phyloP scores from a whole-genome alignment of 1,140 invertebrate species.

The Campoletis sonorensis region DNA sequence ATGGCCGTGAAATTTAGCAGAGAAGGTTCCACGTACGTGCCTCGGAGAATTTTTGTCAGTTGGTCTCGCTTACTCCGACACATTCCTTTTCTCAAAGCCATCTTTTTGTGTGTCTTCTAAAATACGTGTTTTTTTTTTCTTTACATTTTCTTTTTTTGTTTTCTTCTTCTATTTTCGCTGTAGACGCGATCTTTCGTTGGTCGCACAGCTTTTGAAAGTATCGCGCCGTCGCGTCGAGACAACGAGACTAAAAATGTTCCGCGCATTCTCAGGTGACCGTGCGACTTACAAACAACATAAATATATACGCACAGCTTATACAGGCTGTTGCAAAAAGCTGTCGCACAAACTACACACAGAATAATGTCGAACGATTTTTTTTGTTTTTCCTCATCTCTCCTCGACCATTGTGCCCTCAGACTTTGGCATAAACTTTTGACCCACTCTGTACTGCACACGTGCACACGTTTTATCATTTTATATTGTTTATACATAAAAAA shows the following conservation, averaged over 20 bases:
- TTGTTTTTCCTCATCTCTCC: too few species aligned
- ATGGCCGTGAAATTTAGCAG: constrained; percentile 37
- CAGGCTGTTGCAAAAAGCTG: too few species aligned
- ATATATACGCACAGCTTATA: background rate
- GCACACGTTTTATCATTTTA: too few species aligned
- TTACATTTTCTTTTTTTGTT: background rate
- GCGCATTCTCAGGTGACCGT: constrained; percentile 61
- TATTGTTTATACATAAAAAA: too few species aligned
- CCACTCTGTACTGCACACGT: too few species aligned
- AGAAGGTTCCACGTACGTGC: background rate
- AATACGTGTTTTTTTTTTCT: background rate
- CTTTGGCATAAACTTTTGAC: too few species aligned
- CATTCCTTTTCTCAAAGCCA: background rate
- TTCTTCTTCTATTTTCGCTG: background rate
- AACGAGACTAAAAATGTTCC: constrained; percentile 26
- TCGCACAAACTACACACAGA: too few species aligned
- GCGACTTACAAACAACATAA: background rate
- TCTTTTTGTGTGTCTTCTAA: constrained; percentile 1
- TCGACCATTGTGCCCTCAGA: too few species aligned
- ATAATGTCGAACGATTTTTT: too few species aligned
- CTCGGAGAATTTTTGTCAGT: background rate
- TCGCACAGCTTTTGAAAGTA: constrained; percentile 28
- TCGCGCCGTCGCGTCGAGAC: constrained; percentile 26
- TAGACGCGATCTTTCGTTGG: constrained; percentile 16
- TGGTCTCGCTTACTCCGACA: background rate